A percentile compares a stretch with the other conserved stretches of the same genome.
These are phyloP conservation scores for Turritopsis rubra DNA, from an alignment of 30 jellyfish, hydroid and myxozoan genomes.

Conservation along the genomic window DNA sequence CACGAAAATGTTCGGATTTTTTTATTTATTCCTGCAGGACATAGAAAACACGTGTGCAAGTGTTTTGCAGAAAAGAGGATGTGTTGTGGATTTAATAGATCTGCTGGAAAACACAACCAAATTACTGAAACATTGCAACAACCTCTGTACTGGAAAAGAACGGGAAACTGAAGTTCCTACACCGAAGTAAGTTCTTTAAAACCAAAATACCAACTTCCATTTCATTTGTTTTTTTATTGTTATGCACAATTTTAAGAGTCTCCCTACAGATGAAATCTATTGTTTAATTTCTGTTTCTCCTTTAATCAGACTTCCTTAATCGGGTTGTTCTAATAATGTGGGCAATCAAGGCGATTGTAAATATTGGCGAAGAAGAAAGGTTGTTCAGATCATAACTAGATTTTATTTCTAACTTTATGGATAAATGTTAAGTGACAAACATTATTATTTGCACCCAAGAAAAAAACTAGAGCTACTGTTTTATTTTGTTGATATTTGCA, in stretches of 20 bases:
- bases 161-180: not conserved
- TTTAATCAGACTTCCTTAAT: too few species aligned
- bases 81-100: not conserved
- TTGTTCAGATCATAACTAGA: too few species aligned
- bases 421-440: too few species aligned
- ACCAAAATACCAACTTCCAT: not conserved
- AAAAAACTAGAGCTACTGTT: too few species aligned
- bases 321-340: too few species aligned
- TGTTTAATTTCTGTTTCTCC: too few species aligned
- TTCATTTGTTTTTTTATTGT: not conserved
- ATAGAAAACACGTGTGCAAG: constrained; percentile 2
- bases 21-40: not conserved
- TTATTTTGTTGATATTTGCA: too few species aligned
- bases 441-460: too few species aligned
- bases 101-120: not conserved
- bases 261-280: not conserved
- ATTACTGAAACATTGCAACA: not conserved
- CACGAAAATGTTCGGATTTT: not conserved
- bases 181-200: not conserved
- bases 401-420: too few species aligned
- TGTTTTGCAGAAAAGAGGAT: not conserved
- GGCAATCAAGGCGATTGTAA: too few species aligned
- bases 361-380: too few species aligned
- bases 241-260: not conserved
- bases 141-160: not conserved